Evolutionary conservation across 2,888 invertebrate genomes (phyloP), one percentile per base, ranked within the genome.

Genomic region (Smittia sp.): DNA sequence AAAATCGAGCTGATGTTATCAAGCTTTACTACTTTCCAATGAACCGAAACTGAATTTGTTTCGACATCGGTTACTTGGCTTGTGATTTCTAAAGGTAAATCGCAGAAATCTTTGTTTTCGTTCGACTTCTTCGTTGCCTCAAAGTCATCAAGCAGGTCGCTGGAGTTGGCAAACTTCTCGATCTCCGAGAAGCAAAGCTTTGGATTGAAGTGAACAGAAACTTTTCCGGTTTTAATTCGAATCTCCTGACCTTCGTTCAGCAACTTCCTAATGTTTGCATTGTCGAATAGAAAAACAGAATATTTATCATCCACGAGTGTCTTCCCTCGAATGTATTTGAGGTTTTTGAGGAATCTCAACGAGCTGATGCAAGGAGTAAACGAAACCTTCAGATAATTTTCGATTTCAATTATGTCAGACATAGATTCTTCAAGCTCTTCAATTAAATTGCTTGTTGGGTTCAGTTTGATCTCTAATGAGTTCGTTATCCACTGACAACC

Each of bases 171-270:
- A 13, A 93, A 81, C 39, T 86, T 85, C 74, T 88, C 84, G 75
- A 98, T 94, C 78, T 90, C 90, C 74, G 88, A 84, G 74, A 89
- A 84, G 81, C 97, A 98, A 38, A 98, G 85, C 80, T 94, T 94
- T 2, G 94, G 93, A 83, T 98, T 98, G 80, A 92, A 90, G 79
- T 96, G 96, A 81, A 98, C 94, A 82, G 90, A 92, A 39, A 96
- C 84, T 52, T 86, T 86, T 22, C 94, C 94, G 0, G 85, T 84
- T 0, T 83, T 80, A 72, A 96, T 90, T 76, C 84, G 81, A 1
- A 94, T 85, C 77, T 85, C 83, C 67, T 82, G 82, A 76, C 83
- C 82, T 76, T 80, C 80, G 69, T 84, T 79, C 91, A 93, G 94
- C 9, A 97, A 83, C 77, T 92, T 88, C 81, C 93, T 90, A 39